These are phyloP conservation scores for Mermis nigrescens DNA, from an alignment of 2,888 invertebrate genomes.

Conservation along the genomic window DNA sequence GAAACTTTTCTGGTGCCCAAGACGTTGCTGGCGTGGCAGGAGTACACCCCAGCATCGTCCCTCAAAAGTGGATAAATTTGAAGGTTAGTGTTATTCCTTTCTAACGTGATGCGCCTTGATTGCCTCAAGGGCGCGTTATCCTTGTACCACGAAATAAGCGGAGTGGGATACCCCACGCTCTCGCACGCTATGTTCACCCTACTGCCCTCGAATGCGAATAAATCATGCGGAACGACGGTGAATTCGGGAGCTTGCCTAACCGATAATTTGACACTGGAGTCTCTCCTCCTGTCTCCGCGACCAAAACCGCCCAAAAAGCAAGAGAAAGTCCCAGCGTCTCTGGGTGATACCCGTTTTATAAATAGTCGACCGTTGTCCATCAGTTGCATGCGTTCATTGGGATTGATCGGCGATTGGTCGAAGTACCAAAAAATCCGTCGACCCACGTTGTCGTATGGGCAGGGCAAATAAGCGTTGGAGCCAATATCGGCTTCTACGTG, in stretches of 20 bases:
- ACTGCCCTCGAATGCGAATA: slow-evolving; percentile 22
- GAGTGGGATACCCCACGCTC: slow-evolving; percentile 21
- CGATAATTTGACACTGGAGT: no score
- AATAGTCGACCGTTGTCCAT: no score
- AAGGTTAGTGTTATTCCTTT: slow-evolving; percentile 17
- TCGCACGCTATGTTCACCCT: slow-evolving; percentile 22
- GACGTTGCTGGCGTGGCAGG: slow-evolving; percentile 21
- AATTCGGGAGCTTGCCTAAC: slow-evolving; percentile 16
- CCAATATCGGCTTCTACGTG: no score
- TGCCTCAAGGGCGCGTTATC: slow-evolving; percentile 10
- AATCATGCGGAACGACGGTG: slow-evolving; percentile 20
- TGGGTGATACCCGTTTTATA: no score
- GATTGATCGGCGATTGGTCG: no score
- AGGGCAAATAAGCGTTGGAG: no score
- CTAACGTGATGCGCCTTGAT: slow-evolving; percentile 21
- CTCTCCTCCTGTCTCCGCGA: no score
- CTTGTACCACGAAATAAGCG: slow-evolving; percentile 20
- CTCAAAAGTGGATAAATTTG: slow-evolving; percentile 26
- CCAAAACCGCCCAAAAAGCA: no score
- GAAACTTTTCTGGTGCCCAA: slow-evolving; percentile 2
- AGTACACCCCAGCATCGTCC: slow-evolving; percentile 27
- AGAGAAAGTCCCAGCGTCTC: no score
- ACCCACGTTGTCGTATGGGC: no score
- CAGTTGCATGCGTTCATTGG: no score
- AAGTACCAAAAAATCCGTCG: no score